Evolutionary conservation across 2,113 vertebrate genomes (phyloP).

Genomic region (cattle (Bos taurus)): ARS-UCD2.0 NC_037335.1:38738001-38738500

Average conservation of each 20-base stretch:
- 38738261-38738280: not conserved
- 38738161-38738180: not conserved
- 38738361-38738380: not conserved
- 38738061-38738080: not conserved
- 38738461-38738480: not conserved
- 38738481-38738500: not conserved
- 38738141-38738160: not conserved
- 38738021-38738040: not conserved
- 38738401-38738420: not conserved
- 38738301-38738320: not conserved
- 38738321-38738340: not conserved
- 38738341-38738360: not conserved
- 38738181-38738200: not conserved
- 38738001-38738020: not conserved
- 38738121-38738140: not conserved
- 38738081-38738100: not conserved
- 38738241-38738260: not conserved
- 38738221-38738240: not conserved
- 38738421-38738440: not conserved
- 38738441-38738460: not conserved
- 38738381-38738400: not conserved
- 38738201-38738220: slow-evolving; percentile 9
- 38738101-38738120: not conserved
- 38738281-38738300: not conserved
- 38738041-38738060: not conserved